A percentile compares a stretch with the other conserved stretches of the same genome.
Conservation (phyloP, 1,140 invertebrate species). For the Triops cancriformis region DNA sequence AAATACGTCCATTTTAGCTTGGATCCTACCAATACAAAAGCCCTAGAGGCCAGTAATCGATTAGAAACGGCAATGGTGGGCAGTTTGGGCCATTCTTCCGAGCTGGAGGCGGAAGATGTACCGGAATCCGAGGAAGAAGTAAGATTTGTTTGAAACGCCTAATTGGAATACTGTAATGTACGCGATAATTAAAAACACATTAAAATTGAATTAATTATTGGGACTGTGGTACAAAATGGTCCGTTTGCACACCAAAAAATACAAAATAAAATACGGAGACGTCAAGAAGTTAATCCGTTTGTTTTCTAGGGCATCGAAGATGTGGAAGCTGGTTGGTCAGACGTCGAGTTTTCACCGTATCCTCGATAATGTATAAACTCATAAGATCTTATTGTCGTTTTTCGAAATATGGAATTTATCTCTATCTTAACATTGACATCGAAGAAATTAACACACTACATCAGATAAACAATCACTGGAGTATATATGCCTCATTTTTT, state of each 20-base stretch:
- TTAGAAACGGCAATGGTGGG: conserved; percentile 51
- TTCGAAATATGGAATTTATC: background rate
- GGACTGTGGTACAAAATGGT: too few species aligned
- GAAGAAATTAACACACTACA: background rate
- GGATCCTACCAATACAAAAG: conserved; percentile 57
- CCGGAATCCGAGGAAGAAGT: conserved; percentile 43
- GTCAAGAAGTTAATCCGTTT: conserved; percentile 29
- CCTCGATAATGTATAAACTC: background rate
- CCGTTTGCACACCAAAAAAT: too few species aligned
- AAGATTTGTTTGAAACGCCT: conserved; percentile 12
- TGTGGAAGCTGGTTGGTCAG: conserved; percentile 49
- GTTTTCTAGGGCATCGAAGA: background rate
- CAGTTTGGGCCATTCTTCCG: conserved; percentile 49
- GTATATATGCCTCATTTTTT: too few species aligned
- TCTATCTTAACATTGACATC: background rate
- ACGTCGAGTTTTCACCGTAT: conserved; percentile 43
- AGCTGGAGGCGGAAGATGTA: conserved; percentile 45
- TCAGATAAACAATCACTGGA: too few species aligned
- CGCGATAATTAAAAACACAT: too few species aligned
- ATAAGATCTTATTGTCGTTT: background rate
- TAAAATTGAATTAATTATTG: too few species aligned
- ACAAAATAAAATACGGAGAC: too few species aligned
- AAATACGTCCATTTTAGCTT: conserved; percentile 39
- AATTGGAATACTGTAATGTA: too few species aligned
- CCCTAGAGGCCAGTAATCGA: conserved; percentile 58